phyloP scores from a whole-genome alignment of 2,888 invertebrate species.

The Orthosia gracilis region DNA sequence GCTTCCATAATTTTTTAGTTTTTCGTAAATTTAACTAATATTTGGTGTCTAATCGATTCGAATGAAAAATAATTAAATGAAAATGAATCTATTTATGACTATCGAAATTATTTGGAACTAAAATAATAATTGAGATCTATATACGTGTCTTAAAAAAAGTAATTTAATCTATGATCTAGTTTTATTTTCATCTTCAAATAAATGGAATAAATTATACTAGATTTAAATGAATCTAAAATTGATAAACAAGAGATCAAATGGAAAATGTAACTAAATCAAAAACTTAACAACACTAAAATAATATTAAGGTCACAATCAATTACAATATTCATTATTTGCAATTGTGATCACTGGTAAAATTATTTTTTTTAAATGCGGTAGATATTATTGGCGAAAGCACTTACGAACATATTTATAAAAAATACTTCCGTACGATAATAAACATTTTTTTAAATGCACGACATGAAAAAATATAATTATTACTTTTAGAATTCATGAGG shows the following conservation, averaged over 20 bases:
- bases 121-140: slow-evolving; percentile 88
- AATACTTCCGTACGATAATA: slow-evolving; percentile 58
- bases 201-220: slow-evolving; percentile 86
- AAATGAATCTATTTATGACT: slow-evolving; percentile 82
- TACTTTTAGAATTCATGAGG: slow-evolving; percentile 69
- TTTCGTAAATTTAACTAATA: slow-evolving; percentile 86
- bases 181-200: slow-evolving; percentile 61
- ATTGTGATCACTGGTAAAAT: slow-evolving; percentile 63
- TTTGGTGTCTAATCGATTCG: slow-evolving; percentile 86
- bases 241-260: slow-evolving; percentile 90
- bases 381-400: slow-evolving; percentile 65
- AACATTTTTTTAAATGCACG: slow-evolving; percentile 62
- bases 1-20: slow-evolving; percentile 61
- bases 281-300: slow-evolving; percentile 87
- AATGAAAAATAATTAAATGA: slow-evolving; percentile 75
- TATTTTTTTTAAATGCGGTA: slow-evolving; percentile 58
- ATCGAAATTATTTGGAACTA: slow-evolving; percentile 88
- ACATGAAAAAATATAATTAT: slow-evolving; percentile 53
- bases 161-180: slow-evolving; percentile 67
- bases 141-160: slow-evolving; percentile 72
- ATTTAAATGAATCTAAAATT: slow-evolving; percentile 82
- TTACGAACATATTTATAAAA: slow-evolving; percentile 67
- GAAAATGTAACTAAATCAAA: slow-evolving; percentile 83
- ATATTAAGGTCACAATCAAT: slow-evolving; percentile 59
- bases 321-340: slow-evolving; percentile 54